These are phyloP conservation scores for Aleiodes leptofemur DNA, from an alignment of 2,888 invertebrate species.

Conservation along the genomic window DNA sequence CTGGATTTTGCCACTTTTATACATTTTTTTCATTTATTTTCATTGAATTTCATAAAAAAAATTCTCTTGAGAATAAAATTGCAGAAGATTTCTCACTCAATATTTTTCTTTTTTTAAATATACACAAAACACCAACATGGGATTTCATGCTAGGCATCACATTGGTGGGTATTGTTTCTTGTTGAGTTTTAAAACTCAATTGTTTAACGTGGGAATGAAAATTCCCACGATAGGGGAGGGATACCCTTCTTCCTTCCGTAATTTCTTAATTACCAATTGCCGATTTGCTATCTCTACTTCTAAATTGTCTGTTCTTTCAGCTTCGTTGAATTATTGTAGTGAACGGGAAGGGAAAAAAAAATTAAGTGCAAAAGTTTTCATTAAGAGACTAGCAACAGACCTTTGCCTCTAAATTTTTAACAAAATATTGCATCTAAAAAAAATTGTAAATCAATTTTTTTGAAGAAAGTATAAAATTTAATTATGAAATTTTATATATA, in stretches of 20 bases:
- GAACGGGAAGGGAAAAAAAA: not conserved
- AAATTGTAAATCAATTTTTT: no score
- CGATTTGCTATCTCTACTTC: conserved; percentile 46
- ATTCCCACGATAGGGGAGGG: conserved; percentile 36
- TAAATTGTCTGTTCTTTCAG: conserved; percentile 23
- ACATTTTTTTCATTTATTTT: no score
- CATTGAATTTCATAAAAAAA: no score
- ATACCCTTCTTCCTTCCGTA: conserved; percentile 31
- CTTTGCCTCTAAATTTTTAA: no score
- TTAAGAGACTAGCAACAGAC: no score
- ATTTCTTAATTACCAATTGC: conserved; percentile 54
- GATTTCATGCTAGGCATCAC: not conserved
- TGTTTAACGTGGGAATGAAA: conserved; percentile 44
- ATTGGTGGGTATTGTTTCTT: conserved; percentile 50
- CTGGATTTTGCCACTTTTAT: no score
- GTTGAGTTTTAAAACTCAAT: conserved; percentile 44
- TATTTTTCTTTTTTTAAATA: not conserved
- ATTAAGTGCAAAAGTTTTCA: not conserved
- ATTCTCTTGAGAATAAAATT: no score
- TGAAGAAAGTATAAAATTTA: no score
- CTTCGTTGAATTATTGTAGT: not conserved
- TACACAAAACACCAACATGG: not conserved
- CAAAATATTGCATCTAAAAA: no score
- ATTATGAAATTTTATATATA: no score
- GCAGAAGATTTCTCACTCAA: not conserved